Evolutionary conservation across 2,888 invertebrate species (phyloP), one percentile per base, ranked within the genome.

Genomic region (Suillia variegata): DNA sequence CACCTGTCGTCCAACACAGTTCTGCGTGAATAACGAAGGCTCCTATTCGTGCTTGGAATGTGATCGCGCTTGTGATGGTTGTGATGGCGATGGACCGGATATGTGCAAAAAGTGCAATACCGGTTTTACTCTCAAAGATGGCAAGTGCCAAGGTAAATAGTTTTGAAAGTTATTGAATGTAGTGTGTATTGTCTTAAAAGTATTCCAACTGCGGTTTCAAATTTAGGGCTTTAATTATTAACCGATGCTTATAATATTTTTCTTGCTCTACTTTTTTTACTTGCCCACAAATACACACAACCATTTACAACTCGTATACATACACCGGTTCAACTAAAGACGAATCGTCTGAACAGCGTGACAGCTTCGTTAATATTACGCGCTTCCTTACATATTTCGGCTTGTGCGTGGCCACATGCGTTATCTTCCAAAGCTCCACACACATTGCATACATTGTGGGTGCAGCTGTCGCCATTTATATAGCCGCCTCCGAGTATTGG

Each of bases 11-110:
- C 82, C 84, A 1, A 87, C 90, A 73, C 87, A 95, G 75, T 96
- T 95, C 78, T 97, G 97, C 79, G 86, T 94, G 3, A 97, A 97
- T 78, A 91, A 89, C 12, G 91, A 93, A 56, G 96, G 97, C 6
- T 91, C 92, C 0, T 93, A 86, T 74, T 82, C 85, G 10, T 96
- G 96, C 56, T 67, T 80, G 38, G 88, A 85, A 54, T 97, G 97
- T 83, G 94, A 96, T 81, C 88, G 85, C 70, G 87, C 95, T 0
- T 97, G 96, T 77, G 82, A 86, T 50, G 89, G 90, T 0, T 97
- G 97, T 77, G 86, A 87, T 55, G 94, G 94, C 0, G 94, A 94
- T 80, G 96, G 96, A 0, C 93, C 95, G 0, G 95, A 96, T 79
- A 92, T 93, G 88, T 97, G 97, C 81, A 84, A 85, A 26, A 85